Evolutionary conservation across 2,113 vertebrate genomes (phyloP).

Genomic region (Oryzias javanicus): DNA sequence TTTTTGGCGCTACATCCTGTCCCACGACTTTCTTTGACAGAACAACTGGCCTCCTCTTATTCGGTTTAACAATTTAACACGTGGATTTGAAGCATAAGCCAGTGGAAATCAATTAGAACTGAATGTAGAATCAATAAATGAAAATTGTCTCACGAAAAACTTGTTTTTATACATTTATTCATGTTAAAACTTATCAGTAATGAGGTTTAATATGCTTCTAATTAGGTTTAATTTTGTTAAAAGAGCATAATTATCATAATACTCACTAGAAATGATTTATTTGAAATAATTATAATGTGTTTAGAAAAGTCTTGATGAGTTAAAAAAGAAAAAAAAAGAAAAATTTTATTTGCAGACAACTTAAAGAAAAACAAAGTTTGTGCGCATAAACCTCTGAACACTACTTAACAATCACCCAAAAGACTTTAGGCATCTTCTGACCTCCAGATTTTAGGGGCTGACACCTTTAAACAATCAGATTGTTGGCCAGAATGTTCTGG

Average conservation of each 20-base stretch:
- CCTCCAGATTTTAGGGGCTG: too few species aligned
- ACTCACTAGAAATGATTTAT: constrained; percentile 20
- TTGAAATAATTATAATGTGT: constrained; percentile 14
- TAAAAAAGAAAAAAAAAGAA: constrained; percentile 1
- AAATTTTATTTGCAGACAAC: constrained; percentile 1
- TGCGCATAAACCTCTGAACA: too few species aligned
- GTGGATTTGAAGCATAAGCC: constrained; percentile 39
- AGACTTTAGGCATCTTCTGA: too few species aligned
- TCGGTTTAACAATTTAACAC: constrained; percentile 14
- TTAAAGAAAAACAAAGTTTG: too few species aligned
- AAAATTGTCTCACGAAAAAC: background rate
- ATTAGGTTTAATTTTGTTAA: constrained; percentile 32
- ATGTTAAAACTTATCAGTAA: too few species aligned
- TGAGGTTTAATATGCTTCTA: constrained; percentile 14
- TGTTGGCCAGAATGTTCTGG: too few species aligned
- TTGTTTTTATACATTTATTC: background rate
- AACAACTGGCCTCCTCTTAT: constrained; percentile 40
- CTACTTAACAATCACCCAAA: too few species aligned
- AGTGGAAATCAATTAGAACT: background rate
- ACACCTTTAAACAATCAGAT: too few species aligned
- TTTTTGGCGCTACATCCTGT: constrained; percentile 60
- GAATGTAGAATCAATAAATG: constrained; percentile 9
- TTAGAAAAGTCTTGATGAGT: constrained; percentile 12
- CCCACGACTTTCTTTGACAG: constrained; percentile 57
- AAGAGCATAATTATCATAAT: constrained; percentile 37